A percentile compares a stretch with the other conserved stretches of the same genome.
Evolutionary conservation across 2,797 vertebrate species (phyloP).

Genomic region (Bucorvus abyssinicus): DNA sequence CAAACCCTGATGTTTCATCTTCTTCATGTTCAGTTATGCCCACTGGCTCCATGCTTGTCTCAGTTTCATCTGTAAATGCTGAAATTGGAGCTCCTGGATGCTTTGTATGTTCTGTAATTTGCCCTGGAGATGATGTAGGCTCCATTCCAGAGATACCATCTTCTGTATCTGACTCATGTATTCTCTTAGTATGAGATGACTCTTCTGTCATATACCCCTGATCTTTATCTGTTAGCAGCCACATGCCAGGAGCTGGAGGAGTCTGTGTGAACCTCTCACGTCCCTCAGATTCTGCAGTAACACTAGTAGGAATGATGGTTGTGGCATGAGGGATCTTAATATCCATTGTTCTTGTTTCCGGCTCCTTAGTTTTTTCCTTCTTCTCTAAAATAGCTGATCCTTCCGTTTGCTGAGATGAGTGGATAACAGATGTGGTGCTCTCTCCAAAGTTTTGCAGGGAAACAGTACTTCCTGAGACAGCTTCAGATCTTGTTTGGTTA

Average conservation of each 20-base stretch:
- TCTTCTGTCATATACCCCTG: conserved; percentile 28
- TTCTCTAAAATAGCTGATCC: background rate
- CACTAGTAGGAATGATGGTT: background rate
- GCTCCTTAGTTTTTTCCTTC: conserved; percentile 10
- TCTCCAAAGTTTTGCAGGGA: background rate
- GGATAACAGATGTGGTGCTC: background rate
- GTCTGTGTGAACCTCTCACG: background rate
- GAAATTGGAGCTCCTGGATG: background rate
- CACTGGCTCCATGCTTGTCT: background rate
- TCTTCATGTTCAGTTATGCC: conserved; percentile 68
- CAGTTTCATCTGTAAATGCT: conserved; percentile 11
- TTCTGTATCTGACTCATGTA: conserved; percentile 18
- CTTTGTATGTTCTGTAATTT: background rate
- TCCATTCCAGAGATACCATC: conserved; percentile 57
- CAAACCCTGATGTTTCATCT: conserved; percentile 49
- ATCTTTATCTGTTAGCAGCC: conserved; percentile 11
- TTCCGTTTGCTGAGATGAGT: conserved; percentile 23
- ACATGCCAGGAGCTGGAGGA: background rate
- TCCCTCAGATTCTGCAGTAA: background rate
- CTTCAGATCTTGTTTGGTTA: conserved; percentile 15
- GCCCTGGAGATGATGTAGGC: conserved; percentile 20
- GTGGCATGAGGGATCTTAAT: background rate
- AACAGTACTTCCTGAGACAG: background rate
- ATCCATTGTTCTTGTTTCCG: background rate
- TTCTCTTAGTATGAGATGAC: background rate